phyloP scores from a whole-genome alignment of 2,888 invertebrate species.

The Apocheima hispidaria region DNA sequence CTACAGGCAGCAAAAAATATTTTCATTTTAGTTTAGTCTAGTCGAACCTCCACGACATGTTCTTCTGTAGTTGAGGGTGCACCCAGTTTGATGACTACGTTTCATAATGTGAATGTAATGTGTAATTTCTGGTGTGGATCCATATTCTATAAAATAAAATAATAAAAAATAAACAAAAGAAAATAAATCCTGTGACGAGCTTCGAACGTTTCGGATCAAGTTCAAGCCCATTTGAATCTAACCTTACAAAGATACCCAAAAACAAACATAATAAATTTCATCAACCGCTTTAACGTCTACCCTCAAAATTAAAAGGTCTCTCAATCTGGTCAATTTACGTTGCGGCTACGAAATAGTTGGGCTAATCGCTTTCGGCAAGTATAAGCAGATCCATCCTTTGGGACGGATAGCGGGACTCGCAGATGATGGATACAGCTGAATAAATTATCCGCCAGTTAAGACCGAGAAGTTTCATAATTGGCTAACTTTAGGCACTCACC shows the following conservation, averaged over 20 bases:
- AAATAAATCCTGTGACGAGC: background rate
- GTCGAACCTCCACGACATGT: no score
- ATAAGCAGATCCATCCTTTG: conserved; percentile 57
- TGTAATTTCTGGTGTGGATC: no score
- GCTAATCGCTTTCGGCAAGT: conserved; percentile 67
- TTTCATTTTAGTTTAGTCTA: no score
- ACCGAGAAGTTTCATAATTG: conserved; percentile 59
- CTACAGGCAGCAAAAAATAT: no score
- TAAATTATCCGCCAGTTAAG: conserved; percentile 68
- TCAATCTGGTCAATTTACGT: conserved; percentile 49
- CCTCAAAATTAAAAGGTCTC: conserved; percentile 34
- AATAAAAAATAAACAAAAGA: background rate
- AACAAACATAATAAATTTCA: conserved; percentile 36
- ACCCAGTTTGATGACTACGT: no score
- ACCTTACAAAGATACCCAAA: conserved; percentile 13
- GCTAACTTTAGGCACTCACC: conserved; percentile 47
- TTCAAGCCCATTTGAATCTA: background rate
- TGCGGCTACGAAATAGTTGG: conserved; percentile 50
- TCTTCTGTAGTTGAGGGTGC: no score
- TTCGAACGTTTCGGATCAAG: background rate
- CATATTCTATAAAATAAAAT: no score
- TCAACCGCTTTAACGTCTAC: conserved; percentile 28
- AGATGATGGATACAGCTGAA: conserved; percentile 72
- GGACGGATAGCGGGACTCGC: conserved; percentile 61
- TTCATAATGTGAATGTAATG: no score